Base-by-base conservation (phyloP, 2,888 invertebrate species). In the Apodemia hepburni region DNA sequence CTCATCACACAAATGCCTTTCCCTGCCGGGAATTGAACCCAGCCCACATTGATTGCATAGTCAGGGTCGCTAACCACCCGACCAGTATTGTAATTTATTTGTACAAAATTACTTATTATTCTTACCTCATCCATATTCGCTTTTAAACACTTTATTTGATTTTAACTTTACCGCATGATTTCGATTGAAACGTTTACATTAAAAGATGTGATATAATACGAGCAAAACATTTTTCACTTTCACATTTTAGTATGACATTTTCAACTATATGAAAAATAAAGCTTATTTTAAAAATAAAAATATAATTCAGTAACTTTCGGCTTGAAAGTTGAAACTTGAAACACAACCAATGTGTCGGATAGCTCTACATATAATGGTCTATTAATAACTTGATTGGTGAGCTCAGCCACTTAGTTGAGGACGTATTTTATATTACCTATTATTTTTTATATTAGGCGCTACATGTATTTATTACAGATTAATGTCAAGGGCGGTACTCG, bases 341-440 rank as follows among this genome's bases (percentile, higher is more conserved):
- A 82, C 82, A 85, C 85, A 75, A 81, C 82, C 81, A 78, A 69
- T 73, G 71, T 73, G 70, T 65, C 66, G 75, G 72, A 73, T 73
- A 76, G 74, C 79, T 73, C 72, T 74, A 75, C 73, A 74, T 78
- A 68, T 77, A 68, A 68, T 84, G 76, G 86, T 84, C 79, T 86
- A 85, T 85, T 85, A 78, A 77, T 70, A 76, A 76, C 70, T 73
- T 78, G 76, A 73, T 75, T 73, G 72, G 58, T 18, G 58, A 58
- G 35, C n/a, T 62, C 29, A 54, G 54, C 54, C 54, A 54, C 49
- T 49, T 49, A 49, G 27, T 51, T 51, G 22, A 22, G 54, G 35
- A 42, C 42, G 42, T n/a, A 42, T 42, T 15, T 42, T 6, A 42
- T 42, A 42, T 42, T 15, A 42, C 15, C 42, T 42, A 42, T 42